These are phyloP conservation scores for Pharmacophagus antenor DNA, from an alignment of 2,888 invertebrate genomes.

Conservation along the genomic window DNA sequence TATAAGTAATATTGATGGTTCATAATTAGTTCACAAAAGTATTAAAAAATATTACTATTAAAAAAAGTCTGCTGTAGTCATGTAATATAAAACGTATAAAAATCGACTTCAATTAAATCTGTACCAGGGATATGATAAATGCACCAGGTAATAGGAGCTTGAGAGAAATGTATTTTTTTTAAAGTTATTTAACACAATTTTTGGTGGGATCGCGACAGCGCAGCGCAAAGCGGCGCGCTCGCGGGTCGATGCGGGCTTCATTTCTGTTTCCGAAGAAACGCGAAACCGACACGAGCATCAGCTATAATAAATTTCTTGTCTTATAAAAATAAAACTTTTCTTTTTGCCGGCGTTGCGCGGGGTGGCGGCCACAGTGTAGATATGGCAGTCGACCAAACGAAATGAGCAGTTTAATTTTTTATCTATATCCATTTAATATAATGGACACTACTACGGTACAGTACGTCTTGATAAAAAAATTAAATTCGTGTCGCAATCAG, in stretches of 20 bases:
- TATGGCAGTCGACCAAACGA: conserved; percentile 34
- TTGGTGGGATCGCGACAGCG: neutral
- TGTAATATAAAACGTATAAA: too few relatives aligned
- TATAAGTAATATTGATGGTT: neutral
- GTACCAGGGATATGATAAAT: too few relatives aligned
- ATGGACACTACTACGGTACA: neutral
- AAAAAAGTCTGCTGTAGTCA: too few relatives aligned
- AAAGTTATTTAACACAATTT: neutral
- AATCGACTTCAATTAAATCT: too few relatives aligned
- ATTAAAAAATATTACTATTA: too few relatives aligned
- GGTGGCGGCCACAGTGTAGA: conserved; percentile 47
- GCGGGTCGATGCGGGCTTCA: conserved; percentile 55
- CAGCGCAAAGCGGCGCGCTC: neutral
- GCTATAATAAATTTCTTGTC: conserved; percentile 79
- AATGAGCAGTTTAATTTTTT: neutral
- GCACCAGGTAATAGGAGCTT: too few relatives aligned
- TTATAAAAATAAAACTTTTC: conserved; percentile 80
- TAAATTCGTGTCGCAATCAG: too few relatives aligned
- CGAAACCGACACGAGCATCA: conserved; percentile 75
- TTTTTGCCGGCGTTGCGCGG: conserved; percentile 69
- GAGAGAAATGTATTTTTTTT: neutral
- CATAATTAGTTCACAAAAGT: too few relatives aligned
- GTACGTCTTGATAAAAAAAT: too few relatives aligned
- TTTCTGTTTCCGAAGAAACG: conserved; percentile 74
- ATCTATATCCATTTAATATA: neutral